Evolutionary conservation across 2,888 invertebrate genomes (phyloP), one percentile per base, ranked within the genome.

Genomic region (Agapetus fuscipes): DNA sequence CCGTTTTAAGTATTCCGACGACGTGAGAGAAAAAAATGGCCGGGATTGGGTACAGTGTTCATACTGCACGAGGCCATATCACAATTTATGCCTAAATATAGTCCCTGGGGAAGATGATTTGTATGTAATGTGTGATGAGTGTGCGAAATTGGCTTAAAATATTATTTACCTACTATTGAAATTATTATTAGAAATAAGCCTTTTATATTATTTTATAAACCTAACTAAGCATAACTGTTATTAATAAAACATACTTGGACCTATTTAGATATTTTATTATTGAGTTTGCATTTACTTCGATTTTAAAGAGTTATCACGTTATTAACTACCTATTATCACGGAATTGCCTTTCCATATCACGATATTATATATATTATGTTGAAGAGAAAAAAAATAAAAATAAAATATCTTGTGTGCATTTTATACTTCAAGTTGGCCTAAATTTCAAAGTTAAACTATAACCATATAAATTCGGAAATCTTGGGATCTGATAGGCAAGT

Each of bases 71-170:
- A 5, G 14, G 30, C 15, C 30, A 30, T 30, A 30, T 30, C 30
- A 30, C 30, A 30, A 30, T n/a, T 9, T 14, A 30, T 30, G 30
- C n/a, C 30, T 30, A 30, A 30, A 30, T 30, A n/a, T 30, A 13
- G 30, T 16, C 5, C 30, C 30, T 11, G 30, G 30, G 12, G 30
- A 30, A 30, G 30, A 30, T 5, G 30, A 30, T 5, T n/a, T 30
- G 30, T 30, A 30, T 30, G 30, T 30, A 30, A 30, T 30, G 30
- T 30, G 30, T 30, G 30, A 30, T 30, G 14, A 30, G 15, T 30
- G 30, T 30, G 15, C 30, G 30, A 6, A 13, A 30, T 13, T 14
- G 30, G 4, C 5, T 9, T 14, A 30, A 30, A 14, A 14, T n/a
- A n/a, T n/a, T n/a, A n/a, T n/a, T n/a, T n/a, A n/a, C n/a, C n/a